Percentiles rank a stretch among this genome's conserved stretches.
These are phyloP conservation scores for Drosophila mayaguana DNA, from an alignment of 2,888 invertebrate species.

Conservation along the genomic window DNA sequence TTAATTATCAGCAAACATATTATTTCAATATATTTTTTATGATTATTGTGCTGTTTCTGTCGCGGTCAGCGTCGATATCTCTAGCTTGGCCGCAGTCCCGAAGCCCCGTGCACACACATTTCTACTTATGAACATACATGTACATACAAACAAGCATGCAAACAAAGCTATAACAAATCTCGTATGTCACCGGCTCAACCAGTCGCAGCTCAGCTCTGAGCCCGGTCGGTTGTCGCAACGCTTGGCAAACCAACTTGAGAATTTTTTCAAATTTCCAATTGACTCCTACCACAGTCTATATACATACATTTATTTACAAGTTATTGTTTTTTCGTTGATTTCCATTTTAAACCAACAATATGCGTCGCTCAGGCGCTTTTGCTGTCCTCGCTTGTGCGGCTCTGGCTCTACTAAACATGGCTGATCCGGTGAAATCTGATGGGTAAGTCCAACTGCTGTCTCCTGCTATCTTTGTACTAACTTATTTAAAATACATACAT, in stretches of 20 bases:
- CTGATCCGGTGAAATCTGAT: constrained; percentile 65
- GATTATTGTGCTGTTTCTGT: constrained; percentile 10
- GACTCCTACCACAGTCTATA: constrained; percentile 10
- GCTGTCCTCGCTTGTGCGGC: constrained; percentile 47
- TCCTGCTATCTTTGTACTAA: neutral
- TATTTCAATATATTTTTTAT: constrained; percentile 7
- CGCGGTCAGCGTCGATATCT: constrained; percentile 32
- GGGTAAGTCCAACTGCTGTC: constrained; percentile 58
- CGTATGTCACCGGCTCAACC: constrained; percentile 52
- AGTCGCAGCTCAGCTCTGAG: constrained; percentile 72
- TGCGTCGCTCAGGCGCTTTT: constrained; percentile 71
- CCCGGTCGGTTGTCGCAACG: constrained; percentile 63
- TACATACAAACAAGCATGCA: neutral
- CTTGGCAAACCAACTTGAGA: constrained; percentile 15
- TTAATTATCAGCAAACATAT: constrained; percentile 41
- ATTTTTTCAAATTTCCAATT: neutral
- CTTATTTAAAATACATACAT: neutral
- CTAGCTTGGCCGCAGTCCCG: constrained; percentile 29
- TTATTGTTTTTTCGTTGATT: constrained; percentile 25
- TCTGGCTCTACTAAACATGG: constrained; percentile 61
- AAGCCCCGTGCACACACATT: constrained; percentile 20
- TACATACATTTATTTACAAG: constrained; percentile 30
- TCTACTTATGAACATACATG: neutral
- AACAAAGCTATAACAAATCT: constrained; percentile 61
- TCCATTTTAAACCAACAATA: constrained; percentile 44